Base-by-base conservation (phyloP, 2,888 invertebrate species). In the Sinodicranocentrus sp. region DNA sequence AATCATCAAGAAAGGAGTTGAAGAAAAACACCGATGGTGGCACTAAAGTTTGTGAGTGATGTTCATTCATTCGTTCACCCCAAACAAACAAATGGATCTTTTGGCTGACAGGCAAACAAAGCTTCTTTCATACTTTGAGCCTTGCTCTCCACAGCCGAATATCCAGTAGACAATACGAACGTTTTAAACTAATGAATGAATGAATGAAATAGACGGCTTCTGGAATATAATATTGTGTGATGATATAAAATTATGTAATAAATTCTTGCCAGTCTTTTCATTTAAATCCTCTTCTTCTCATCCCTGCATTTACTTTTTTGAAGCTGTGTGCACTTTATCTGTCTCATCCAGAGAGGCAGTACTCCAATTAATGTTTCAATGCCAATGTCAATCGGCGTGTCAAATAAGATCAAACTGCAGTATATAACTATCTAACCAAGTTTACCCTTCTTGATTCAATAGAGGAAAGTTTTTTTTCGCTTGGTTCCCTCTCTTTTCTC, bases 381-480 rank as follows among this genome's bases (percentile, higher is more conserved):
- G 52, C 78, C 78, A 79, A 48, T 79, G 78, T 79, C 70, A 79
- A 63, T 71, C 61, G 70, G 13, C 26, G 33, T 48, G 63, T 79
- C 70, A 79, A 79, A 78, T 17, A 28, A 48, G 70, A 77, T 68
- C 54, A 59, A 57, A 33, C 25, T 1, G 25, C 13, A 33, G 5
- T 33, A 33, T 33, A 33, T 33, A 33, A 33, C 33, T 33, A 33
- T 6, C 33, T 33, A 6, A 33, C 10, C 5, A 33, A 33, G 5
- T 33, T 33, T 6, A 6, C 5, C 33, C 10, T 3, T 33, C 33
- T 33, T 3, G 10, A 3, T 33, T 33, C 5, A 33, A 48, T 48
- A 48, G 48, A 48, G n/a, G 2, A 2, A 48, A 48, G 2, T n/a
- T 48, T 48, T 48, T 33, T 61, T 26, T 1, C 28, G 26, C 3